These are phyloP conservation scores for Pollenia labialis DNA, from an alignment of 2,888 invertebrate species.

Conservation along the genomic window DNA sequence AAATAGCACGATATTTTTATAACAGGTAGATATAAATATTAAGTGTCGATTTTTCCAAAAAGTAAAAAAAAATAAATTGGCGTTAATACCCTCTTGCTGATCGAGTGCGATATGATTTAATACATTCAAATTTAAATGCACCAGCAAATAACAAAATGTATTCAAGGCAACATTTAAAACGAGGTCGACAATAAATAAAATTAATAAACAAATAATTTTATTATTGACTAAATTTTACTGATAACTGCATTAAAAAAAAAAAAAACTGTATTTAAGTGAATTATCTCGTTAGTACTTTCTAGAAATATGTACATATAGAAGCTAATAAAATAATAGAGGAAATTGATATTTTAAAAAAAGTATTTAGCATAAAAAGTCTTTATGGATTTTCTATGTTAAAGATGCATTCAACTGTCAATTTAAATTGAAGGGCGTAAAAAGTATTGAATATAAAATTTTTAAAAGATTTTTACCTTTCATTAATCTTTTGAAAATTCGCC, in stretches of 20 bases:
- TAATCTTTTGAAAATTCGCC: no score
- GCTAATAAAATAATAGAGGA: not conserved
- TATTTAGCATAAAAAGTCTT: not conserved
- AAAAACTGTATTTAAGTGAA: not conserved
- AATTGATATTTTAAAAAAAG: not conserved
- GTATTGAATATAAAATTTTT: no score
- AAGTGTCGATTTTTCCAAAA: no score
- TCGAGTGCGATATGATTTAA: not conserved
- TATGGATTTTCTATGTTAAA: not conserved
- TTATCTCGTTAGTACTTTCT: conserved; percentile 2
- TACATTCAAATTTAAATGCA: conserved; percentile 14
- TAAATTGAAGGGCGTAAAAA: no score
- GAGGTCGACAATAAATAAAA: conserved; percentile 45
- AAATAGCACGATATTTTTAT: no score
- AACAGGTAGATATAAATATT: no score
- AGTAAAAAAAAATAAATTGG: no score
- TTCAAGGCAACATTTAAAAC: conserved; percentile 52
- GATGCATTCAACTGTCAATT: not conserved
- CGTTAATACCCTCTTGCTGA: no score
- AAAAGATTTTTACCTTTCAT: no score
- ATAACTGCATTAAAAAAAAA: not conserved
- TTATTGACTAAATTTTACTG: conserved; percentile 12
- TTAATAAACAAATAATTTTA: conserved; percentile 16
- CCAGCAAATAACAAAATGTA: conserved; percentile 4
- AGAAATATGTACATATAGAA: not conserved